phyloP scores from a whole-genome alignment of 2,888 invertebrate species.

The Caenorhabditis sp. region DNA sequence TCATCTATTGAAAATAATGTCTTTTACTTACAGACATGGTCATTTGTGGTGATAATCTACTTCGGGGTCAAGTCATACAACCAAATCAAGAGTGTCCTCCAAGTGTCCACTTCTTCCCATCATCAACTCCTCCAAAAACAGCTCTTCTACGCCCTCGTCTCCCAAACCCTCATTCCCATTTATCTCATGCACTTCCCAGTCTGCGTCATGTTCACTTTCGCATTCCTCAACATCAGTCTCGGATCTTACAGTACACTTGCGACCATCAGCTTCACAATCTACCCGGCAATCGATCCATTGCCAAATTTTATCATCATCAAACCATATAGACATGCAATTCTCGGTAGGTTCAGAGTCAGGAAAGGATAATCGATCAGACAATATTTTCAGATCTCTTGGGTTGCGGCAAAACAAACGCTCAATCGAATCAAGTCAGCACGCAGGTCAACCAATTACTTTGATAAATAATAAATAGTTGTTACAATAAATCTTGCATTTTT shows the following conservation, averaged over 20 bases:
- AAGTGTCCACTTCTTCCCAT: neutral
- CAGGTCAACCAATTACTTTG: too few species aligned
- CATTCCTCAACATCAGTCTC: constrained; percentile 20
- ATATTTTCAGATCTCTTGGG: too few species aligned
- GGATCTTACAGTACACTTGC: constrained; percentile 16
- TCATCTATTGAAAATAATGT: too few species aligned
- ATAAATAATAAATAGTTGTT: too few species aligned
- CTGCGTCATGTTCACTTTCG: constrained; percentile 1
- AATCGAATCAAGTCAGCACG: too few species aligned
- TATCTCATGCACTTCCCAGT: constrained; percentile 29
- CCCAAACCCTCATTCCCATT: constrained; percentile 38
- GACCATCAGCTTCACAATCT: constrained; percentile 27
- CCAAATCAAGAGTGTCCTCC: neutral
- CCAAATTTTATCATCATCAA: constrained; percentile 34
- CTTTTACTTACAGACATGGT: neutral
- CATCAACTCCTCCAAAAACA: constrained; percentile 25
- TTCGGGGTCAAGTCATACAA: constrained; percentile 22
- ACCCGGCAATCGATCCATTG: constrained; percentile 35
- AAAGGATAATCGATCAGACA: neutral
- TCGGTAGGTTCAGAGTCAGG: neutral
- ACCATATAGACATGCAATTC: constrained; percentile 19
- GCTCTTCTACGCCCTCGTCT: constrained; percentile 36
- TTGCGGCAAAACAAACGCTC: too few species aligned
- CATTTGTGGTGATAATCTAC: constrained; percentile 11
- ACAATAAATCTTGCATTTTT: too few species aligned